Percentiles rank a stretch among this genome's conserved stretches.
Evolutionary conservation across 2,797 vertebrate species (phyloP).

Genomic region (Phrynocephalus vlangalii): DNA sequence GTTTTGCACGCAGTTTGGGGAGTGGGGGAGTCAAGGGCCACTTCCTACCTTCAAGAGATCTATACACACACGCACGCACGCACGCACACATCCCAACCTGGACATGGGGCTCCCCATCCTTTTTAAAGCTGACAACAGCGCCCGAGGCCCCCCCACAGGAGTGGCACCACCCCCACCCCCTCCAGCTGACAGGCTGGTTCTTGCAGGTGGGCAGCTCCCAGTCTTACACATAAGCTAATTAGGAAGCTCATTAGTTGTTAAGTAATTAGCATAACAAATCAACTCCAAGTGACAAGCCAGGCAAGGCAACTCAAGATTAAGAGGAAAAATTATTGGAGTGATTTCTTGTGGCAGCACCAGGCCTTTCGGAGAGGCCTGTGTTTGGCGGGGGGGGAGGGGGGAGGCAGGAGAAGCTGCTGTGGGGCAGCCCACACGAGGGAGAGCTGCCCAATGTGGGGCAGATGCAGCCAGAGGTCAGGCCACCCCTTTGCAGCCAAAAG

Average conservation of each 20-base stretch:
- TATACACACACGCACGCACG: too few relatives aligned
- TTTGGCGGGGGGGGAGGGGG: too few relatives aligned
- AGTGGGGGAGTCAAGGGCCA: too few relatives aligned
- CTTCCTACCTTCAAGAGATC: too few relatives aligned
- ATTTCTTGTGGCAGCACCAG: constrained; percentile 6
- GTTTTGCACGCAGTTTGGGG: too few relatives aligned
- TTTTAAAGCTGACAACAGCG: neutral
- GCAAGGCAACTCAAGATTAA: constrained; percentile 45
- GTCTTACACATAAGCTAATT: constrained; percentile 58
- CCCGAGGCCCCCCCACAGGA: neutral
- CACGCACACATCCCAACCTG: neutral
- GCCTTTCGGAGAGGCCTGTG: neutral
- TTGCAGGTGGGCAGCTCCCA: constrained; percentile 19
- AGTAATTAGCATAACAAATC: constrained; percentile 70
- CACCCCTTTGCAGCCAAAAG: too few relatives aligned
- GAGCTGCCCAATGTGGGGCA: too few relatives aligned
- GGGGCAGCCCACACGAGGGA: neutral
- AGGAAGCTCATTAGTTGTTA: constrained; percentile 63
- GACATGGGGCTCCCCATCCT: neutral
- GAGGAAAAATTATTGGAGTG: constrained; percentile 26
- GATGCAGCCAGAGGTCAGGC: too few relatives aligned
- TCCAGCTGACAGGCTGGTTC: constrained; percentile 7
- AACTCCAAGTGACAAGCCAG: constrained; percentile 50
- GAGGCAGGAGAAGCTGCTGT: neutral
- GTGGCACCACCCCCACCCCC: neutral